Evolutionary conservation across 2,113 vertebrate genomes (phyloP), one percentile per base, ranked within the genome.

Genomic region (Varanus salvator): DNA sequence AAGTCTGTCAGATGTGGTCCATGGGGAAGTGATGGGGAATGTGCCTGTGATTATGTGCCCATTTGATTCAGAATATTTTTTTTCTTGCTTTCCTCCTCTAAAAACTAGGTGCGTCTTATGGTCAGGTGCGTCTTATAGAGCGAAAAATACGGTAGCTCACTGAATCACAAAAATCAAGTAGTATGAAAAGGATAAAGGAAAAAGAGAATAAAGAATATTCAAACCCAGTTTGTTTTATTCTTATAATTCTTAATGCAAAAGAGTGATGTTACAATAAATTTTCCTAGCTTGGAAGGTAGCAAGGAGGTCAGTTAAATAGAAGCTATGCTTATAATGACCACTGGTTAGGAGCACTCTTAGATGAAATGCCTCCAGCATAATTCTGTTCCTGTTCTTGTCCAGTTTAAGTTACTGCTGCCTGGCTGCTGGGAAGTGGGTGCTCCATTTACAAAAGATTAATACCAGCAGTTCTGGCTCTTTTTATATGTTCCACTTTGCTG

Each of bases 161-260:
- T 75, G 52, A 77, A 66, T 6, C 87, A 86, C 29, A 21, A 8
- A 87, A 78, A n/a, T 48, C 82, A 69, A 34, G 50, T 57, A 76
- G 71, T 57, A 6, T 1, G 80, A 81, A 34, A 90, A 19, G 64
- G 15, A 52, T 25, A 31, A 31, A 31, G 64, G 52, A 31, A 85
- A 75, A 57, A 82, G 6, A 77, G 50, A 1, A 64, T 3, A 1
- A 85, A 90, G 7, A 80, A 75, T 54, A 64, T 52, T 60, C 54
- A 1, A 77, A 80, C 23, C 19, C 69, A 89, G 71, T 75, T 29
- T 85, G n/a, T 60, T 87, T 84, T 87, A 27, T 75, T 76, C 84
- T 83, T 57, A 3, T 87, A 87, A 91, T 87, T 0, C 4, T 91
- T 74, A 23, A 3, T 75, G 29, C 84, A 38, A 88, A 92, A 77